Conservation (phyloP, 2,888 invertebrate genomes). For the Caenorhabditis sp. region DNA sequence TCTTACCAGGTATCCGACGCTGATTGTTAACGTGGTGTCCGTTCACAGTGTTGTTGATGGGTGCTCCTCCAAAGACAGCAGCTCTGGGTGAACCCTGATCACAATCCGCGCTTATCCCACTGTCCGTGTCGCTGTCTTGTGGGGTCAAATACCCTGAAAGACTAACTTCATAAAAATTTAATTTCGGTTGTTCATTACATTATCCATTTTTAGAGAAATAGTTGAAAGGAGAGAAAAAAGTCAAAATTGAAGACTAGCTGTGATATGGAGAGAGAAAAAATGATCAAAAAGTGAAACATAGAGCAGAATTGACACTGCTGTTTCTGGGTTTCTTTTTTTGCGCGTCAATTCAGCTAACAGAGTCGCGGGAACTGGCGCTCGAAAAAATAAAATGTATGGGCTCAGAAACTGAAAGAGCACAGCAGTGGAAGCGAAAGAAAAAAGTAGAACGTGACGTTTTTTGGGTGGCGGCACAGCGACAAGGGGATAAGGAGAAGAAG, state of each 20-base stretch:
- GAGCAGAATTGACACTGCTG: slow-evolving; percentile 1
- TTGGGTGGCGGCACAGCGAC: slow-evolving; percentile 40
- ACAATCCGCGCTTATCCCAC: slow-evolving; percentile 78
- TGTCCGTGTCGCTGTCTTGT: slow-evolving; percentile 78
- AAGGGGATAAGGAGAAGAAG: slow-evolving; percentile 52
- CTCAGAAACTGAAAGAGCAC: slow-evolving; percentile 33
- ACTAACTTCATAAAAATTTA: background rate
- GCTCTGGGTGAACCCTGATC: slow-evolving; percentile 72
- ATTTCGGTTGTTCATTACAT: no score
- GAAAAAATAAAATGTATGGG: slow-evolving; percentile 32
- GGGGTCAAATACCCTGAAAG: slow-evolving; percentile 67
- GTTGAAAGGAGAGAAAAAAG: background rate
- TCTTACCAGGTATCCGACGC: slow-evolving; percentile 35
- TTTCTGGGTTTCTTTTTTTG: no score
- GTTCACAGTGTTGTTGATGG: slow-evolving; percentile 11
- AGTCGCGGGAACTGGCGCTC: background rate
- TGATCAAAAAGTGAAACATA: slow-evolving; percentile 40
- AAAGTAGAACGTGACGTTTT: slow-evolving; percentile 58
- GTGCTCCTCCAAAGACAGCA: slow-evolving; percentile 24
- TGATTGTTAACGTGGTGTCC: slow-evolving; percentile 14
- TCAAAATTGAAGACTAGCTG: slow-evolving; percentile 6
- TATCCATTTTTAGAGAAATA: background rate
- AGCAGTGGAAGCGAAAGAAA: slow-evolving; percentile 7
- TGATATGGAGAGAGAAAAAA: slow-evolving; percentile 51
- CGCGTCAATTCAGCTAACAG: background rate